phyloP scores from a whole-genome alignment of 2,113 vertebrate species.

The Pholis gunnellus region DNA sequence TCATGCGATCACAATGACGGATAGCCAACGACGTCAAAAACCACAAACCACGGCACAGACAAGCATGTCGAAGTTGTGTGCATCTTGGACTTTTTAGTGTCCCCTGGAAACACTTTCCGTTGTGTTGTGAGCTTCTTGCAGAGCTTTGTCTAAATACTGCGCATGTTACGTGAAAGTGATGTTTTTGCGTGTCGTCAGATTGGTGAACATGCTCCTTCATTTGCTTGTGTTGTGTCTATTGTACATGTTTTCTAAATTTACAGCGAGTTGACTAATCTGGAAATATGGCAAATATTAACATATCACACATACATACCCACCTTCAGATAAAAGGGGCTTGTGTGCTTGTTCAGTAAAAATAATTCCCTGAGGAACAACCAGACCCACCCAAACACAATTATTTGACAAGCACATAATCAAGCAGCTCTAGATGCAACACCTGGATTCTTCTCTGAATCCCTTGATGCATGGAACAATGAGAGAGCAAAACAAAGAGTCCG shows the following conservation, averaged over 20 bases:
- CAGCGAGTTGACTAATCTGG: background rate
- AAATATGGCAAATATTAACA: conserved; percentile 22
- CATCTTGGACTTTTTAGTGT: too few relatives aligned
- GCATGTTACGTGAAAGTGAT: too few relatives aligned
- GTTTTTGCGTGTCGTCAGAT: too few relatives aligned
- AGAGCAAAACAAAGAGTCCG: conserved; percentile 64
- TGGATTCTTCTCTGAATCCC: conserved; percentile 67
- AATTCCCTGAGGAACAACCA: conserved; percentile 63
- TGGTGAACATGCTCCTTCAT: background rate
- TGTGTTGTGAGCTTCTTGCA: too few relatives aligned
- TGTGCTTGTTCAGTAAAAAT: conserved; percentile 23
- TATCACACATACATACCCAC: background rate
- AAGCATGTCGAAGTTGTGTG: too few relatives aligned
- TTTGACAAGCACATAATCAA: conserved; percentile 76
- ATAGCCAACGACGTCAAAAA: too few relatives aligned
- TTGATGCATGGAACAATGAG: conserved; percentile 38
- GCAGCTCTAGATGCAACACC: conserved; percentile 61
- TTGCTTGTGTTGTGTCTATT: background rate
- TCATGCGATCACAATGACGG: background rate
- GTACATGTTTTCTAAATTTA: background rate
- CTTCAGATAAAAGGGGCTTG: conserved; percentile 1
- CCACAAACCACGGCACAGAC: too few relatives aligned
- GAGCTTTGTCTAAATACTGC: too few relatives aligned
- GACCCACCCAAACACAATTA: conserved; percentile 68
- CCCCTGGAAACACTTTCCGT: too few relatives aligned